Base-by-base conservation (phyloP, 2,888 invertebrate species). In the Drosophila yooni region DNA sequence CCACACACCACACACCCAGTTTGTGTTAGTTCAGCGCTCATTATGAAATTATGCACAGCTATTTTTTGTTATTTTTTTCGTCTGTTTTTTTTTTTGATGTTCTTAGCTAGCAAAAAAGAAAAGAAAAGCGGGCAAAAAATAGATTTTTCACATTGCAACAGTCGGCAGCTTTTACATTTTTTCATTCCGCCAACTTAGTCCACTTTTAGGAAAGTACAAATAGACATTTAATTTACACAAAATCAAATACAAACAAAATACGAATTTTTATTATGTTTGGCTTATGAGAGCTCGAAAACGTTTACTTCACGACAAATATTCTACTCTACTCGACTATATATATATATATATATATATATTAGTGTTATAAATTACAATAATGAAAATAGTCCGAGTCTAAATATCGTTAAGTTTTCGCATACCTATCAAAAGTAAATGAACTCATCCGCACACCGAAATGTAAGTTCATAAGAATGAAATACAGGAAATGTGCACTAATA, bases 31-130 rank as follows among this genome's bases (percentile, higher is more conserved):
- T 86, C 72, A 80, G 83, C 74, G 87, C 82, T 82, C 82, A 83
- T 86, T 86, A 82, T 86, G 83, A 80, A 82, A 82, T 82, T 83
- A 82, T 86, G 74, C 82, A 74, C 51, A 73, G 74, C 76, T 82
- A 79, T 76, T 48, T 66, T 53, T 61, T 57, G 31, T 52, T 25
- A 25, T 25, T 25, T 46, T 11, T 21, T 21, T 13, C 10, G 4
- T 56, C 21, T 13, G 3, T 6, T n/a, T 43, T n/a, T 40, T 21
- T 15, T 46, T 33, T 21, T 21, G 21, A 13, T 50, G 21, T 34
- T 73, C 53, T 58, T 18, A 50, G 58, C 57, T 38, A 29, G 6
- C 8, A 25, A 46, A 54, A 56, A 36, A 11, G 11, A 34, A 38
- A 46, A 46, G 46, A 48, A 59, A 56, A 48, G 40, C 50, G 60